Conservation (phyloP, 1,140 invertebrate genomes). For the Neocloeon triangulifer region DNA sequence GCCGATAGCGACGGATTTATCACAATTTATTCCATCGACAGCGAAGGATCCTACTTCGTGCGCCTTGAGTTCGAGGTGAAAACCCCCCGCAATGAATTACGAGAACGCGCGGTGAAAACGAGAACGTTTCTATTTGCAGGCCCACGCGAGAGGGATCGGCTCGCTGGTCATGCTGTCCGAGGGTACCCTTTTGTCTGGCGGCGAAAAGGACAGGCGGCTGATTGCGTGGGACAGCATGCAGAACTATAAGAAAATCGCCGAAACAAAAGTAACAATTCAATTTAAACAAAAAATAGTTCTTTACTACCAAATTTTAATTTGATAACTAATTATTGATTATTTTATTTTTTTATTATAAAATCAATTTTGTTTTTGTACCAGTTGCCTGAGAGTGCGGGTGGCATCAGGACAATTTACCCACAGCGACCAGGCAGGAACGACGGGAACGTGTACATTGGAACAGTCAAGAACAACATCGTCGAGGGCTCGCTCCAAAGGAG, state of each 20-base stretch:
- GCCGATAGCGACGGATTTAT: slow-evolving; percentile 88
- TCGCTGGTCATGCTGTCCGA: slow-evolving; percentile 69
- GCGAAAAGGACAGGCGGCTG: slow-evolving; percentile 71
- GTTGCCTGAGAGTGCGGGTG: slow-evolving; percentile 64
- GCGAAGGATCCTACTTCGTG: slow-evolving; percentile 67
- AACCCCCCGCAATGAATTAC: slow-evolving; percentile 1
- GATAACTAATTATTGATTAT: no score
- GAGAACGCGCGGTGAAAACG: neutral
- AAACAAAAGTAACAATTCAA: slow-evolving; percentile 38
- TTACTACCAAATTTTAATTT: neutral
- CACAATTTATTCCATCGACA: slow-evolving; percentile 75
- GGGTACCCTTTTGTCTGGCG: slow-evolving; percentile 70
- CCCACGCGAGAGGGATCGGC: slow-evolving; percentile 67
- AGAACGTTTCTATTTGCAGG: slow-evolving; percentile 19
- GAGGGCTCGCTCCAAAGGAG: slow-evolving; percentile 75
- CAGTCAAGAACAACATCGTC: slow-evolving; percentile 77
- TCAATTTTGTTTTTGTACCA: slow-evolving; percentile 13
- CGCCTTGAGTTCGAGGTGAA: slow-evolving; percentile 59
- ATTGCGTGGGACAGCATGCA: slow-evolving; percentile 78
- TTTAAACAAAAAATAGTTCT: neutral
- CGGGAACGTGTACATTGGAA: slow-evolving; percentile 79
- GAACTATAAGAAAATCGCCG: slow-evolving; percentile 75
- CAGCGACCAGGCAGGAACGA: slow-evolving; percentile 64
- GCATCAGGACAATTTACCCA: slow-evolving; percentile 67
- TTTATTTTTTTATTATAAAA: neutral